Evolutionary conservation across 1,140 invertebrate genomes (phyloP).

Genomic region (Asobara japonica): DNA sequence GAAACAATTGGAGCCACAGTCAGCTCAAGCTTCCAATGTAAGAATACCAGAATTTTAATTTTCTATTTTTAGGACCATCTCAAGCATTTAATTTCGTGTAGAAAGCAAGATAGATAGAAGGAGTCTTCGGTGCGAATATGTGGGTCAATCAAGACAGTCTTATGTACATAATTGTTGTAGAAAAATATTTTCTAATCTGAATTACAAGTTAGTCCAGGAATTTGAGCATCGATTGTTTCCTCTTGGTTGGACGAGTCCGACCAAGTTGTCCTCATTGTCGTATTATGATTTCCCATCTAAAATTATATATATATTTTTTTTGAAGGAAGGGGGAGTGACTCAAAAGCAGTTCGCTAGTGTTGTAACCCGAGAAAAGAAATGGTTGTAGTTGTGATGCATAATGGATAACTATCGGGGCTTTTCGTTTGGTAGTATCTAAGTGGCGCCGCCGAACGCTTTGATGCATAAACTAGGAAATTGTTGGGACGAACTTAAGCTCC

Average conservation of each 20-base stretch:
- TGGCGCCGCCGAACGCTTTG: conserved; percentile 44
- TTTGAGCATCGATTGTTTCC: no score
- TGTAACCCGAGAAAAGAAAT: conserved; percentile 29
- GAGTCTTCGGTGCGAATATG: no score
- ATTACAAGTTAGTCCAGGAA: no score
- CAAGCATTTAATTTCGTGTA: background rate
- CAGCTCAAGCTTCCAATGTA: background rate
- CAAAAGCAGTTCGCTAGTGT: background rate
- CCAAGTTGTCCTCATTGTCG: no score
- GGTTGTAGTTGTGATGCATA: conserved; percentile 16
- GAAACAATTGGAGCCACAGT: background rate
- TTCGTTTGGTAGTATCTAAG: conserved; percentile 25
- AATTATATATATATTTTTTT: no score
- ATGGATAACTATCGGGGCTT: conserved; percentile 21
- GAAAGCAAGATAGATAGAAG: no score
- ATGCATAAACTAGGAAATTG: conserved; percentile 37
- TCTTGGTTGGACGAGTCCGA: no score
- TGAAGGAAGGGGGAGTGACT: conserved; percentile 12
- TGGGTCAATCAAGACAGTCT: no score
- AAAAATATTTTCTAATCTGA: no score
- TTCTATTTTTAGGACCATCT: background rate
- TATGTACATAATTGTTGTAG: no score
- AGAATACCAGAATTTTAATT: background rate
- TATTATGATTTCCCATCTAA: no score
- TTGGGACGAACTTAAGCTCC: conserved; percentile 36